Evolutionary conservation across 2,113 vertebrate genomes (phyloP), one percentile per base, ranked within the genome.

Genomic region (Polypterus senegalus): DNA sequence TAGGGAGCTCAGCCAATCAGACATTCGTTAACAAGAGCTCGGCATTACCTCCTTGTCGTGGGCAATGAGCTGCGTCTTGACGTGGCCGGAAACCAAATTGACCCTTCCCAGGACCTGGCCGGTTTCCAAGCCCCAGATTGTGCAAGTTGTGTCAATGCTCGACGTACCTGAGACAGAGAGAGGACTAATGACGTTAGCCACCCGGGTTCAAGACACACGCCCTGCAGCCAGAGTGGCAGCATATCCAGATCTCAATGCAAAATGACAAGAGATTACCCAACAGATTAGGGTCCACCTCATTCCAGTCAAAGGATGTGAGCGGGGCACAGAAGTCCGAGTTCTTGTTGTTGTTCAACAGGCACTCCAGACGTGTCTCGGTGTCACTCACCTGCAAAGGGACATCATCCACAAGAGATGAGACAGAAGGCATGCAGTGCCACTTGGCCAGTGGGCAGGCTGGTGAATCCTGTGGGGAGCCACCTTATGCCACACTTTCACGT

Each of bases 271-370:
- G 51, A 84, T 87, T 79, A 98, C 96, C 96, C 48, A 99, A 80
- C 62, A 99, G 85, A 77, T 99, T 98, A 54, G 95, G 96, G 72
- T 99, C 96, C 58, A 99, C 96, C 76, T 99, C 96, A 59, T 99
- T 99, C 96, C 96, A 99, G 79, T 99, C 95, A 73, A 99, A 99
- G 5, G 96, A 99, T 5, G 96, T 99, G 70, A 99, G 83, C 0
- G 96, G 96, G 48, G 96, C 96, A 63, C 96, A 99, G 86, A 99
- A 99, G 74, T 99, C 96, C 0, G 96, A 99, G 81, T 99, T 99
- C 85, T 99, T 99, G 78, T 99, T 99, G 75, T 99, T 99, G 73
- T 99, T 99, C 67, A 99, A 83, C 75, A 99, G 86, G 82, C 96
- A 99, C 67, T 99, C 96, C 46, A 99, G 89, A 4, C 96, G 86